phyloP scores from a whole-genome alignment of 1,140 invertebrate genomes.

The Micrasema longulum region DNA sequence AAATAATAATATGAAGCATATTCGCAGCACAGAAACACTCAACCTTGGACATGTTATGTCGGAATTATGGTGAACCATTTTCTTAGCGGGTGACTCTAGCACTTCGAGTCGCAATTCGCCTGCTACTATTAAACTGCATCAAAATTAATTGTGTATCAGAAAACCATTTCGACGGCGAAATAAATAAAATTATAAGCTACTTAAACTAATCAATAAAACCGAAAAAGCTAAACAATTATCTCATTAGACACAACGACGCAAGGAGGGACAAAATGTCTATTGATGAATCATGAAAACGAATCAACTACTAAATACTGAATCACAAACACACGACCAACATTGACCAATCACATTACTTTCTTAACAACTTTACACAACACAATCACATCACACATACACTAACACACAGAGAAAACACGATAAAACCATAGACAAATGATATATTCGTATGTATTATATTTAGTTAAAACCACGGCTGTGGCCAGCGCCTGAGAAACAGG shows the following conservation, averaged over 20 bases:
- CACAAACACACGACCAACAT: neutral
- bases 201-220: constrained; percentile 24
- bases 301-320: neutral
- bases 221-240: constrained; percentile 11
- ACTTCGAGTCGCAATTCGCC: constrained; percentile 26
- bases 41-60: constrained; percentile 36
- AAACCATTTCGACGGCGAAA: constrained; percentile 25
- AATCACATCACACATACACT: constrained; percentile 6
- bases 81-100: constrained; percentile 7
- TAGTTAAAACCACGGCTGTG: too few species aligned
- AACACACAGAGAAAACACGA: constrained; percentile 8
- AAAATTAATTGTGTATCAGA: constrained; percentile 18
- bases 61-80: constrained; percentile 41
- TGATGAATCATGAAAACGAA: neutral
- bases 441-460: too few species aligned
- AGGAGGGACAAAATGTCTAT: constrained; percentile 19
- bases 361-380: neutral
- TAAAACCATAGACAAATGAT: neutral
- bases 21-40: constrained; percentile 20
- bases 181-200: constrained; percentile 10
- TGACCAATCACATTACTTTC: neutral
- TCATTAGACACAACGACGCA: constrained; percentile 2
- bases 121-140: constrained; percentile 7
- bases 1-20: constrained; percentile 26
- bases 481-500: too few species aligned